Conservation (phyloP, 2,113 vertebrate genomes). For the Ptychochromis oligacanthus region DNA sequence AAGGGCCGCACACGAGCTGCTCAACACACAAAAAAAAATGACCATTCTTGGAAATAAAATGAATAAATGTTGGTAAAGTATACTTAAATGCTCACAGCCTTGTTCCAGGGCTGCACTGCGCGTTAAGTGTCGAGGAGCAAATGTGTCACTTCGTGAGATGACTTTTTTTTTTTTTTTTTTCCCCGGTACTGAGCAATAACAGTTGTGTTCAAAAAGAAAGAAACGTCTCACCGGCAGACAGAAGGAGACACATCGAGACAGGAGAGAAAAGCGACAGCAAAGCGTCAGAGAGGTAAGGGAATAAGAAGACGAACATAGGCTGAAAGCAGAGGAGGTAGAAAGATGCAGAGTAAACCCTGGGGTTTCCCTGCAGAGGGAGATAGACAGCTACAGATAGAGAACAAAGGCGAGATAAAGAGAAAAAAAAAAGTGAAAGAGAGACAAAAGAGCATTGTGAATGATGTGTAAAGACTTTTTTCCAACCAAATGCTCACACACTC, state of each 20-base stretch:
- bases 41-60: not conserved
- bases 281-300: not conserved
- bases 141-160: constrained; percentile 15
- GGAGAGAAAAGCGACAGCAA: not conserved
- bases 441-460: constrained; percentile 9
- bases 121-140: not conserved
- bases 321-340: not conserved
- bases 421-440: not conserved
- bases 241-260: not conserved
- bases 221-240: constrained; percentile 15
- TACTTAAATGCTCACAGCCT: not conserved
- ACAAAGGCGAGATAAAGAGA: not conserved
- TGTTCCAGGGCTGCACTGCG: not conserved
- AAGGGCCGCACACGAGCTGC: not conserved
- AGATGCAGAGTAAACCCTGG: not conserved
- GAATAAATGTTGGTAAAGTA: not conserved
- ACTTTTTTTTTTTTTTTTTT: constrained; percentile 22
- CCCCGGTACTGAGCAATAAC: constrained; percentile 35
- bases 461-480: not conserved
- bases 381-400: constrained; percentile 15
- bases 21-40: not conserved
- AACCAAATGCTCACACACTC: not conserved
- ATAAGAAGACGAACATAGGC: not conserved
- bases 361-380: constrained; percentile 9
- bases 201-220: constrained; percentile 22